Conservation (phyloP, 2,797 vertebrate genomes). For the Muscicapa comitata region DNA sequence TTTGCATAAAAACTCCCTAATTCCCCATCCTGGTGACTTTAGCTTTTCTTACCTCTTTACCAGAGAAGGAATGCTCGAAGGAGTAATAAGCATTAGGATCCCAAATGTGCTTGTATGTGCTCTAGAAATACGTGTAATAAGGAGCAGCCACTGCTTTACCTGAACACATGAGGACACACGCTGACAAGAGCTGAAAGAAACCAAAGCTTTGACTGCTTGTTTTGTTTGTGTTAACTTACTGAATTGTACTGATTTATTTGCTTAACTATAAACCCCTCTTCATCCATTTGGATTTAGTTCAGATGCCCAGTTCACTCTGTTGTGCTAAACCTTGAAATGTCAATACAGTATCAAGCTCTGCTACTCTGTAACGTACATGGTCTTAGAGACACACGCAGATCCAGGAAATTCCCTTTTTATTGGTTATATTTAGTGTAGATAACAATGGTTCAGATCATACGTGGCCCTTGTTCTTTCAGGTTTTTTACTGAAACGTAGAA, state of each 20-base stretch:
- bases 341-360: not conserved
- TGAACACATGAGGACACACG: rapidly evolving
- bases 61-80: not conserved
- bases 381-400: not conserved
- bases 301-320: not conserved
- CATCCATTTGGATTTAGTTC: not conserved
- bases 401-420: not conserved
- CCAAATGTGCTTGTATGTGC: not conserved
- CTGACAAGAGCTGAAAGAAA: not conserved
- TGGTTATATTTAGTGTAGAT: not conserved
- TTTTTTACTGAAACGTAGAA: not conserved
- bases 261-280: not conserved
- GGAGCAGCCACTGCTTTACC: not conserved
- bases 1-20: not conserved
- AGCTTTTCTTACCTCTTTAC: not conserved
- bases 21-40: not conserved
- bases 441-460: not conserved
- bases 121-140: rapidly evolving
- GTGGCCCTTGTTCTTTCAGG: not conserved
- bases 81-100: not conserved
- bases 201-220: not conserved
- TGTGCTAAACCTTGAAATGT: not conserved
- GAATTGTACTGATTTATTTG: not conserved
- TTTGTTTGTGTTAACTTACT: not conserved
- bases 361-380: rapidly evolving